A percentile compares a stretch with the other conserved stretches of the same genome.
phyloP scores from a whole-genome alignment of 2,113 vertebrate species.

The Ibidorhyncha struthersii region DNA sequence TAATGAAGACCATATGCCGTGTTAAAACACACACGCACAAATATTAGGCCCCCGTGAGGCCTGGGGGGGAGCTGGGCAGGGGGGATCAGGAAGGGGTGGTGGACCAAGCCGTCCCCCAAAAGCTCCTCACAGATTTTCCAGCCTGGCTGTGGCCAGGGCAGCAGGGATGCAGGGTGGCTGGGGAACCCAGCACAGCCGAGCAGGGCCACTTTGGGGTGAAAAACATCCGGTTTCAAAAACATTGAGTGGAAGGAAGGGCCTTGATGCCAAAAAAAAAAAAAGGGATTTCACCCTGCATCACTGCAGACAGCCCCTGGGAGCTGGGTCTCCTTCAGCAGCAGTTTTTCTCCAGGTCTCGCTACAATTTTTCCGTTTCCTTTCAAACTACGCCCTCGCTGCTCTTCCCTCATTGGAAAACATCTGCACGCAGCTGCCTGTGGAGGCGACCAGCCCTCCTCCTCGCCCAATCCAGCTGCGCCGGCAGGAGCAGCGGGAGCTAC shows the following conservation, averaged over 20 bases:
- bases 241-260: neutral
- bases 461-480: neutral
- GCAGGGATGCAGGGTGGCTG: accelerated
- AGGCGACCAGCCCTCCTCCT: neutral
- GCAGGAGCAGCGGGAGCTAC: neutral
- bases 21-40: slow-evolving; percentile 53
- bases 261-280: neutral
- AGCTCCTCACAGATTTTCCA: neutral
- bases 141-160: neutral
- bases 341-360: neutral
- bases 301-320: neutral
- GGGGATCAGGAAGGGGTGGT: slow-evolving; percentile 29
- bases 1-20: slow-evolving; percentile 71
- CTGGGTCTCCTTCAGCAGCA: neutral
- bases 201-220: neutral
- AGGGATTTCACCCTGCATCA: neutral
- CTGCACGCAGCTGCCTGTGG: neutral
- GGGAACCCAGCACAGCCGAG: neutral
- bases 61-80: too few species aligned
- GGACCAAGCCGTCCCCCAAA: neutral
- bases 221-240: neutral
- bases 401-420: slow-evolving; percentile 5
- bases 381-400: neutral
- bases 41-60: too few species aligned
- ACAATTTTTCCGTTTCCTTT: neutral